These are phyloP conservation scores for Pantherophis alleghaniensis DNA, from an alignment of 2,797 vertebrate genomes.

Conservation along the genomic window DNA sequence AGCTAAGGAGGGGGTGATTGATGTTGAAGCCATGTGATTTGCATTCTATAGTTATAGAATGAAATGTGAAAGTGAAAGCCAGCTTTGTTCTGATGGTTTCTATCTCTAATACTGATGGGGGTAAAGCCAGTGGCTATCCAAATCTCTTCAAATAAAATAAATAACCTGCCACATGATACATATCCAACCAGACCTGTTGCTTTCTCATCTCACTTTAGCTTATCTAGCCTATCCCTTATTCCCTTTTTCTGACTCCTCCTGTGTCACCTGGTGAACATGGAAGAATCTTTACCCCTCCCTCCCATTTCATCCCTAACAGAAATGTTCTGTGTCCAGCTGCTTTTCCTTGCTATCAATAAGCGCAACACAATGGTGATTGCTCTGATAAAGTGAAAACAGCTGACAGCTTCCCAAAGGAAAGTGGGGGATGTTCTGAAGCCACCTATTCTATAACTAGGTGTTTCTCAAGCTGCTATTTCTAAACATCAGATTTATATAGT, in stretches of 20 bases:
- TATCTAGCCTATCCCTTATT: not conserved
- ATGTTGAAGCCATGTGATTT: not conserved
- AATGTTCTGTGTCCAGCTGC: not conserved
- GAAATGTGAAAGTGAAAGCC: not conserved
- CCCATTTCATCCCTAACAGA: not conserved
- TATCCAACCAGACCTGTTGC: not conserved
- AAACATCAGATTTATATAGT: not conserved
- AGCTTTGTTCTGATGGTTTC: not conserved
- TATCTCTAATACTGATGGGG: not conserved
- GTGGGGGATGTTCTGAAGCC: not conserved
- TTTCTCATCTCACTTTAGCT: not conserved
- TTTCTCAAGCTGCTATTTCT: not conserved
- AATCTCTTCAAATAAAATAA: not conserved
- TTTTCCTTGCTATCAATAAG: not conserved
- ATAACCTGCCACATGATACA: not conserved
- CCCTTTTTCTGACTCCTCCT: not conserved
- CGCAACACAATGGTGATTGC: not conserved
- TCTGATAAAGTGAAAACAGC: not conserved
- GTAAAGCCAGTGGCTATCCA: not conserved
- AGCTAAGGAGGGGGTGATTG: not conserved
- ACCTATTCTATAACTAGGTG: not conserved
- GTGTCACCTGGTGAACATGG: not conserved
- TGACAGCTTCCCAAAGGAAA: not conserved
- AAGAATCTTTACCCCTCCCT: not conserved
- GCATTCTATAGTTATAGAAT: not conserved